A percentile compares a stretch with the other conserved stretches of the same genome.
phyloP scores from a whole-genome alignment of 2,888 invertebrate species.

The Tinea semifulvella region DNA sequence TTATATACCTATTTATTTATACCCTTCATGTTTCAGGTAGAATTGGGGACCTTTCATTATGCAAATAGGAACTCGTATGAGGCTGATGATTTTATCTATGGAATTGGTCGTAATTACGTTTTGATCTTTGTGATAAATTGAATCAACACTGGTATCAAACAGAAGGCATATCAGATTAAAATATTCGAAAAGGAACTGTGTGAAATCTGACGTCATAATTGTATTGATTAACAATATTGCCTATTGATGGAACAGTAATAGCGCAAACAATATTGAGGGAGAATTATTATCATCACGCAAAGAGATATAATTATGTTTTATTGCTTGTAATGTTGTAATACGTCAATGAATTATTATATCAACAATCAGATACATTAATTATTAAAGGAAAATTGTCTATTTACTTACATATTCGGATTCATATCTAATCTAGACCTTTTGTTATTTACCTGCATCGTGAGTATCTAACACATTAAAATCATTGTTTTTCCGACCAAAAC shows the following conservation, averaged over 20 bases:
- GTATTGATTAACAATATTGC: not conserved
- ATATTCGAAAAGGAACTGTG: slow-evolving; percentile 4
- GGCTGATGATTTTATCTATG: slow-evolving; percentile 6
- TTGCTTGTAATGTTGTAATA: slow-evolving; percentile 1
- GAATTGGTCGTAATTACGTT: slow-evolving; percentile 13
- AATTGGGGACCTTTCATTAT: slow-evolving; percentile 7
- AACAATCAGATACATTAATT: too few species aligned
- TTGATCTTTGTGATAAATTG: slow-evolving; percentile 12
- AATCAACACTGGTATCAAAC: slow-evolving; percentile 3
- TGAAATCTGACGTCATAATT: slow-evolving; percentile 4
- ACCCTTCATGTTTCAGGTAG: not conserved
- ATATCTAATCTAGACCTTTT: too few species aligned
- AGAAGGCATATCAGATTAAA: slow-evolving; percentile 2
- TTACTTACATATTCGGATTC: too few species aligned
- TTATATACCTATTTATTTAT: not conserved
- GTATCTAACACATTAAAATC: too few species aligned
- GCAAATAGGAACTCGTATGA: slow-evolving; percentile 8
- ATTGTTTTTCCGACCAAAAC: too few species aligned
- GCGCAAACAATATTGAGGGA: not conserved
- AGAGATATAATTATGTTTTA: slow-evolving; percentile 6
- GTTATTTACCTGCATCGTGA: too few species aligned
- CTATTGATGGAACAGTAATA: not conserved
- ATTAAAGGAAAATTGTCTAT: too few species aligned
- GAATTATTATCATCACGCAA: not conserved
- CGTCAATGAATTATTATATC: too few species aligned